Conservation (phyloP, 2,888 invertebrate genomes). For the Onchidella celtica region DNA sequence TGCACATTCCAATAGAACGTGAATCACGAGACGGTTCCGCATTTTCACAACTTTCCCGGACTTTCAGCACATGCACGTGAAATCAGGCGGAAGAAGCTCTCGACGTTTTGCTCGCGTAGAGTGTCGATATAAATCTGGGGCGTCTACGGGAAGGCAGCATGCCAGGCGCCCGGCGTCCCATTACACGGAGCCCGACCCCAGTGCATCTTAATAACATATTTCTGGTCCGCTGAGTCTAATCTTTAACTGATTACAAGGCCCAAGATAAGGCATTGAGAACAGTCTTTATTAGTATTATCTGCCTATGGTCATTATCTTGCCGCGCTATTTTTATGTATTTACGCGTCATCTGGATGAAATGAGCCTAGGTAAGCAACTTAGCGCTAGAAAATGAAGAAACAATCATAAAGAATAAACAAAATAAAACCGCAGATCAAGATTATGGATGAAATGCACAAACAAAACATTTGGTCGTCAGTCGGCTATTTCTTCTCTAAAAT, state of each 20-base stretch:
- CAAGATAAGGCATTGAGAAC: slow-evolving; percentile 1
- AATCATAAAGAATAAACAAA: too few relatives aligned
- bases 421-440: too few relatives aligned
- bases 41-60: slow-evolving; percentile 4
- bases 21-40: slow-evolving; percentile 5
- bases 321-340: too few relatives aligned
- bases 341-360: too few relatives aligned
- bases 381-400: too few relatives aligned
- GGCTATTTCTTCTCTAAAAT: too few relatives aligned
- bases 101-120: neutral
- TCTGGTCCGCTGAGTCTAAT: slow-evolving; percentile 23
- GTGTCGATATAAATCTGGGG: slow-evolving; percentile 30
- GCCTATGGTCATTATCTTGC: too few relatives aligned
- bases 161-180: neutral
- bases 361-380: too few relatives aligned
- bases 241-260: slow-evolving; percentile 6
- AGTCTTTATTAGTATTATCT: slow-evolving; percentile 18
- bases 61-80: slow-evolving; percentile 9
- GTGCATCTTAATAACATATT: slow-evolving; percentile 41
- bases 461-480: too few relatives aligned
- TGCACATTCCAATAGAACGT: neutral
- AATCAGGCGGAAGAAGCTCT: slow-evolving; percentile 31
- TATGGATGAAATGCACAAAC: too few relatives aligned
- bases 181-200: neutral
- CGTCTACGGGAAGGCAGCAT: neutral